Evolutionary conservation across 2,888 invertebrate genomes (phyloP).

Genomic region (Athalia circularis): DNA sequence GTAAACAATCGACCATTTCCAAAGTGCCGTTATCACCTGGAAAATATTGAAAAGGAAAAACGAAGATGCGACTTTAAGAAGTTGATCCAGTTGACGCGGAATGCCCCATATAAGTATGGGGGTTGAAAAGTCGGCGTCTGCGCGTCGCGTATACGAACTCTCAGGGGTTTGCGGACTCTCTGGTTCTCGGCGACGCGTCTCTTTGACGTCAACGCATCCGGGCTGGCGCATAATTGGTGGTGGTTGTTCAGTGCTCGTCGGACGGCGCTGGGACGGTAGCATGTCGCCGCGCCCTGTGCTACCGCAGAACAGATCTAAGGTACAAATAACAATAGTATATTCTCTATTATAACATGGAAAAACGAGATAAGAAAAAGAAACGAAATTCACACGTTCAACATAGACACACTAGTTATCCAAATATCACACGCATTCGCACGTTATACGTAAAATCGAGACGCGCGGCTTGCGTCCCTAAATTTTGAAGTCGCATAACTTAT

Average conservation of each 20-base stretch:
- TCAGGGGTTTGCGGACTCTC: too few relatives aligned
- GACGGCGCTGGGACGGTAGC: slow-evolving; percentile 72
- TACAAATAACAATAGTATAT: slow-evolving; percentile 51
- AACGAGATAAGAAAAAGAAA: too few relatives aligned
- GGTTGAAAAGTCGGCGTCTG: slow-evolving; percentile 35
- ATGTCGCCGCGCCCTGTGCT: slow-evolving; percentile 72
- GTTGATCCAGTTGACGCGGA: too few relatives aligned
- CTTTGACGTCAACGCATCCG: slow-evolving; percentile 68
- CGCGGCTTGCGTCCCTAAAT: too few relatives aligned
- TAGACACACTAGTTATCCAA: too few relatives aligned
- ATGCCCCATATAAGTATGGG: background rate
- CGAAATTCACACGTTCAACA: too few relatives aligned
- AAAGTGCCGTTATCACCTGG: too few relatives aligned
- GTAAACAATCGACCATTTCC: too few relatives aligned
- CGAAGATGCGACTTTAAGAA: slow-evolving; percentile 32
- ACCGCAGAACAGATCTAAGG: slow-evolving; percentile 69
- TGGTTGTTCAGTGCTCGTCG: slow-evolving; percentile 70
- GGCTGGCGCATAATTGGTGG: slow-evolving; percentile 65
- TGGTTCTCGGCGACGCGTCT: slow-evolving; percentile 45
- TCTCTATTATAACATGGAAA: background rate
- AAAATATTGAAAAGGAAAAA: background rate
- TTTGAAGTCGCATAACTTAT: too few relatives aligned
- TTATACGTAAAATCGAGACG: too few relatives aligned
- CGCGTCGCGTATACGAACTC: background rate
- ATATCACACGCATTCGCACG: too few relatives aligned